These are phyloP conservation scores for Lepus europaeus DNA, from an alignment of 2,113 vertebrate species.

Conservation along the genomic window DNA sequence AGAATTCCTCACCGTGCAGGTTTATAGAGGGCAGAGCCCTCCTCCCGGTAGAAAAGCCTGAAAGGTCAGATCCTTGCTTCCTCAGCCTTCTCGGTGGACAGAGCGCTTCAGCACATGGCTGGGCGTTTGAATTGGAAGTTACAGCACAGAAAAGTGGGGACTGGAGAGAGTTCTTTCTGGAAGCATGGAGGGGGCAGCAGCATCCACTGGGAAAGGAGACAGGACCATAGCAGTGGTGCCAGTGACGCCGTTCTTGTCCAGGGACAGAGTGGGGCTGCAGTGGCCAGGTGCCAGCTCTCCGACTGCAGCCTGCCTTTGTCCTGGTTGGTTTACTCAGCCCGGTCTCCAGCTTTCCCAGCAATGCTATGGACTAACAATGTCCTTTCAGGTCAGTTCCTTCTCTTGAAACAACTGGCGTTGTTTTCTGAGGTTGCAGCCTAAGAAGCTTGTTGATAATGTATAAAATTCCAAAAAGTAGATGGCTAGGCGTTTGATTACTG, in stretches of 20 bases:
- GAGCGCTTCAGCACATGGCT: background rate
- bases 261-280: background rate
- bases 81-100: background rate
- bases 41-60: background rate
- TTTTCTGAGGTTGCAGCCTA: constrained; percentile 2
- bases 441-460: background rate
- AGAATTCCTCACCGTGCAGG: background rate
- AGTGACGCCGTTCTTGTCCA: background rate
- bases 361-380: background rate
- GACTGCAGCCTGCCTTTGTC: background rate
- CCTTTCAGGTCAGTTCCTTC: constrained; percentile 36
- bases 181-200: background rate
- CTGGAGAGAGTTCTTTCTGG: constrained; percentile 33
- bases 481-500: constrained; percentile 21
- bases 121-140: background rate
- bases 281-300: background rate
- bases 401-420: constrained; percentile 33
- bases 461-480: constrained; percentile 49
- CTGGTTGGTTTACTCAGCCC: background rate
- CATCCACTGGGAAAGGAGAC: constrained; percentile 4
- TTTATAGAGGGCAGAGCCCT: background rate
- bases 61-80: background rate
- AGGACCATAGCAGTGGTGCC: background rate
- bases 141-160: background rate
- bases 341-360: background rate